Conservation (phyloP, 2,797 vertebrate species). For the Eulemur coronatus region DNA sequence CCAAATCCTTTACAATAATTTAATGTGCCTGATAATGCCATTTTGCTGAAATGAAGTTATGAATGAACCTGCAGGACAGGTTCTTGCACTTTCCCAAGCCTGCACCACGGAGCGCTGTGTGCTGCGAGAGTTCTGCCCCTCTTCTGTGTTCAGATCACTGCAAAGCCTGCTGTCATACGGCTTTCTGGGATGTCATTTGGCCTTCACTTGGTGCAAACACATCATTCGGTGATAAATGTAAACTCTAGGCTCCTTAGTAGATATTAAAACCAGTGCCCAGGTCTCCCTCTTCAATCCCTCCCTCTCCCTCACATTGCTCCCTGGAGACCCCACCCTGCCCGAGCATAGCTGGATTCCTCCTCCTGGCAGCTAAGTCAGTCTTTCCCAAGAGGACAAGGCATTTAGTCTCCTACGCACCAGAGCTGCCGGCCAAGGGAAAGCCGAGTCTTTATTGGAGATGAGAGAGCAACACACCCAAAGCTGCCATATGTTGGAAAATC, state of each 20-base stretch:
- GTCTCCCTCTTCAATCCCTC: not conserved
- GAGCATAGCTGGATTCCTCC: not conserved
- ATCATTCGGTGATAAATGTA: not conserved
- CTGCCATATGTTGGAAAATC: not conserved
- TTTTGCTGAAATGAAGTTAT: not conserved
- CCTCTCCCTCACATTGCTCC: not conserved
- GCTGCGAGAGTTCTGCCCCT: not conserved
- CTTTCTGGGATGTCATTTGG: not conserved
- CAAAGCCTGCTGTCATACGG: not conserved
- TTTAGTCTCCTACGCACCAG: not conserved
- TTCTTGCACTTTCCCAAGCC: not conserved
- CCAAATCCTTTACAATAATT: not conserved
- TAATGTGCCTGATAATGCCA: not conserved
- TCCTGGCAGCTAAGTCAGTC: not conserved
- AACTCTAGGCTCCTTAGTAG: not conserved
- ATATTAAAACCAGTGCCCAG: not conserved
- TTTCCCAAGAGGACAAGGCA: not conserved
- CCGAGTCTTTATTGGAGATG: not conserved
- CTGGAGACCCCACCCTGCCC: not conserved
- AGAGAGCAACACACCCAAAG: not conserved
- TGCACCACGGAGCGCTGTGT: rapidly evolving
- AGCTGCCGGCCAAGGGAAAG: not conserved
- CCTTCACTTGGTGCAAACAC: not conserved
- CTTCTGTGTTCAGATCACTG: not conserved
- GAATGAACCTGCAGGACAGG: not conserved